These are phyloP conservation scores for Melinaea menophilus DNA, from an alignment of 2,888 invertebrate species.

Conservation along the genomic window DNA sequence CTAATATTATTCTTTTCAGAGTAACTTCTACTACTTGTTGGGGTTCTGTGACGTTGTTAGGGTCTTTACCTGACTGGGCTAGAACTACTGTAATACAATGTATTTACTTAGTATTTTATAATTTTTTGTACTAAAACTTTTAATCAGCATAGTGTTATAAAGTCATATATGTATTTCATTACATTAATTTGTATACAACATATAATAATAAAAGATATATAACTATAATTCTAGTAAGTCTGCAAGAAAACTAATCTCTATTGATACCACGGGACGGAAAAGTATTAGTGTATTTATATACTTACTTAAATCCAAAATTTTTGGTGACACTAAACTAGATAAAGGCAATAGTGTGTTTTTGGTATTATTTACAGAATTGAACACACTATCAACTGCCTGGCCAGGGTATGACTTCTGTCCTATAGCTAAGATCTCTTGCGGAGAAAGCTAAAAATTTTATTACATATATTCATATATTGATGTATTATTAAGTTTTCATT, in stretches of 20 bases:
- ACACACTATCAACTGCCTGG: slow-evolving; percentile 49
- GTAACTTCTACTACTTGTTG: slow-evolving; percentile 59
- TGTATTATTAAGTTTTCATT: neutral
- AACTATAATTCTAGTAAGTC: no score
- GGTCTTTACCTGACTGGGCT: slow-evolving; percentile 76
- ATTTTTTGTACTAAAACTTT: no score
- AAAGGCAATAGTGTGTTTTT: slow-evolving; percentile 59
- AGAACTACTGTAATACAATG: slow-evolving; percentile 58
- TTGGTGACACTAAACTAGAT: slow-evolving; percentile 61
- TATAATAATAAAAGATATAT: no score
- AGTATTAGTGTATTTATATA: slow-evolving; percentile 18
- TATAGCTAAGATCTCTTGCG: slow-evolving; percentile 73
- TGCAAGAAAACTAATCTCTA: no score
- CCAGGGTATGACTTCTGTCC: slow-evolving; percentile 58
- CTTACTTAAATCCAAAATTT: slow-evolving; percentile 67
- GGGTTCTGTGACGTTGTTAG: slow-evolving; percentile 44
- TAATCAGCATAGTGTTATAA: no score
- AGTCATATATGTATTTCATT: no score
- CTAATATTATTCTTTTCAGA: slow-evolving; percentile 66
- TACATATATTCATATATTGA: neutral
- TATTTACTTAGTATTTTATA: neutral
- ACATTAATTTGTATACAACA: no score
- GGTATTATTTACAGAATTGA: slow-evolving; percentile 46
- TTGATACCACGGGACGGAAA: no score
- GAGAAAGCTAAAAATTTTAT: slow-evolving; percentile 49